A percentile compares a stretch with the other conserved stretches of the same genome.
Conservation (phyloP, 2,797 vertebrate genomes). For the Alosa sapidissima region DNA sequence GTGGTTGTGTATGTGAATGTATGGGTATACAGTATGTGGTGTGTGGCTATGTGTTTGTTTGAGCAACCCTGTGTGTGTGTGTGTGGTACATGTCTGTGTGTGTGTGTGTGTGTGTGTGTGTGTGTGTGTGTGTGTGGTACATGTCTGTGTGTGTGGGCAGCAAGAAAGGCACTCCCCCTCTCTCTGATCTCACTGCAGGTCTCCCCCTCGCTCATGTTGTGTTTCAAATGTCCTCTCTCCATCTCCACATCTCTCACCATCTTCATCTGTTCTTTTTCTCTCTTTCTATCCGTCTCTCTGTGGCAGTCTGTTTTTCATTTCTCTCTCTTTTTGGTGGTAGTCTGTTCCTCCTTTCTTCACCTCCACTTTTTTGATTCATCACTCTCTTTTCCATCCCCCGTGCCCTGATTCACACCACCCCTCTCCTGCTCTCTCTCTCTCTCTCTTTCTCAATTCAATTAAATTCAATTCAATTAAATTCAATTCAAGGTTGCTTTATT, state of each 20-base stretch:
- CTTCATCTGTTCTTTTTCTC: neutral
- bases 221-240: neutral
- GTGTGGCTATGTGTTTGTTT: too few relatives aligned
- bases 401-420: neutral
- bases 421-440: slow-evolving; percentile 1
- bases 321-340: neutral
- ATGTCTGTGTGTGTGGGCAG: too few relatives aligned
- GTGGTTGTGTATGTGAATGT: neutral
- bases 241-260: neutral
- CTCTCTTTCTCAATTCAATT: neutral
- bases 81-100: too few relatives aligned
- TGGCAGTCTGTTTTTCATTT: too few relatives aligned
- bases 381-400: neutral
- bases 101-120: too few relatives aligned
- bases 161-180: too few relatives aligned
- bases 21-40: neutral
- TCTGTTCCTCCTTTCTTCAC: neutral
- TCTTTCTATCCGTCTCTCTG: neutral
- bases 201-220: neutral
- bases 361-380: neutral
- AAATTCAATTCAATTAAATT: too few relatives aligned
- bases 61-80: too few relatives aligned
- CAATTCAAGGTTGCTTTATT: too few relatives aligned
- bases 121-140: too few relatives aligned
- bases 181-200: neutral